These are phyloP conservation scores for Mongoloraphidia duomilia DNA, from an alignment of 2,888 invertebrate genomes.

Conservation along the genomic window DNA sequence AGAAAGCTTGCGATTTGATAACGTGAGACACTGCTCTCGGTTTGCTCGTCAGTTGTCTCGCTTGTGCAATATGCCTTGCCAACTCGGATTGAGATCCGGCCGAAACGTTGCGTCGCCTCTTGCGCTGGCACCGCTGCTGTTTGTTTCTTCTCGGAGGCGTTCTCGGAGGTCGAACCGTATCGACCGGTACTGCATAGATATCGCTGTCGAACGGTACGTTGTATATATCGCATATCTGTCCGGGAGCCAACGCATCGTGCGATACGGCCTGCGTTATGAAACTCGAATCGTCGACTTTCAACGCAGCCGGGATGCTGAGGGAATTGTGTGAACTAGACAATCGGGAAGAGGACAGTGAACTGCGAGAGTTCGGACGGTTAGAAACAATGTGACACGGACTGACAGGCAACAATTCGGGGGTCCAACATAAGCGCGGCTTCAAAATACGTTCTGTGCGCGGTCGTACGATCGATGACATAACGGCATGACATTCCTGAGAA, in stretches of 20 bases:
- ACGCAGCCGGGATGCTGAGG: conserved; percentile 50
- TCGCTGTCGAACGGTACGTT: conserved; percentile 82
- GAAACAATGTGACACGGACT: conserved; percentile 37
- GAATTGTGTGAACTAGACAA: conserved; percentile 78
- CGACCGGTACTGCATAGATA: conserved; percentile 74
- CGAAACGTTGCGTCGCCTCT: conserved; percentile 32
- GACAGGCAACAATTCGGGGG: conserved; percentile 42
- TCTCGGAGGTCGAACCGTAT: conserved; percentile 51
- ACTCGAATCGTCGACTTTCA: conserved; percentile 69
- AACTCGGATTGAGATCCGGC: conserved; percentile 32
- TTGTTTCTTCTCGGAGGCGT: conserved; percentile 33
- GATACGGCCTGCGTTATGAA: conserved; percentile 83
- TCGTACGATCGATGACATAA: no score
- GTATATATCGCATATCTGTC: conserved; percentile 71
- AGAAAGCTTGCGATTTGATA: conserved; percentile 26
- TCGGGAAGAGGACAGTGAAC: conserved; percentile 60
- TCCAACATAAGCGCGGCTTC: conserved; percentile 31
- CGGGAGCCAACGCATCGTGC: conserved; percentile 57
- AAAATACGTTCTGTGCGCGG: conserved; percentile 9
- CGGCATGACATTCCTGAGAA: conserved; percentile 17
- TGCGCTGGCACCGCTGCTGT: conserved; percentile 30
- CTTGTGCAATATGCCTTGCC: conserved; percentile 27
- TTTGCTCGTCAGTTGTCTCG: conserved; percentile 26
- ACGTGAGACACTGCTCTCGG: conserved; percentile 26
- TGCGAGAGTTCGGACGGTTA: conserved; percentile 57